phyloP scores from a whole-genome alignment of 2,888 invertebrate species.

The Ganaspis brasiliensis region DNA sequence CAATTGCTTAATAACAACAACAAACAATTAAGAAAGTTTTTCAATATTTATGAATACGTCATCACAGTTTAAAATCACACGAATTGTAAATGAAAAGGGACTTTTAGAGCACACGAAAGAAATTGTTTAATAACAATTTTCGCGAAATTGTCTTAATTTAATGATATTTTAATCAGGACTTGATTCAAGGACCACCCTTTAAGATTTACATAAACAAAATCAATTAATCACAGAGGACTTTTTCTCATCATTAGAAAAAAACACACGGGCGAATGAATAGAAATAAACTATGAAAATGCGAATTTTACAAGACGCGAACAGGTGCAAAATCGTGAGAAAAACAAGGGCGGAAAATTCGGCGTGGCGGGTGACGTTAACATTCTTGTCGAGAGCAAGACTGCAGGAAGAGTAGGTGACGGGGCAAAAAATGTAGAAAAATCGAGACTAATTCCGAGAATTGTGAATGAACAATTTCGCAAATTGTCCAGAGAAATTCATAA shows the following conservation, averaged over 20 bases:
- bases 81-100: neutral
- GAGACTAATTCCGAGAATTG: neutral
- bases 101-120: too few species aligned
- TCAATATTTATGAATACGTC: neutral
- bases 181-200: neutral
- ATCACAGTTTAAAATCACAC: neutral
- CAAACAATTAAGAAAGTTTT: neutral
- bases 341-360: constrained; percentile 40
- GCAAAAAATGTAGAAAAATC: constrained; percentile 16
- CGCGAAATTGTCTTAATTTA: too few species aligned
- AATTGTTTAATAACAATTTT: too few species aligned
- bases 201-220: constrained; percentile 17
- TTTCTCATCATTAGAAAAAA: neutral
- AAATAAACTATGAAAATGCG: neutral
- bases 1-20: neutral
- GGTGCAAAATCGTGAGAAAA: constrained; percentile 5
- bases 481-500: neutral
- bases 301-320: neutral
- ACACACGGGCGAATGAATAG: neutral
- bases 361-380: constrained; percentile 28
- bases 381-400: constrained; percentile 3
- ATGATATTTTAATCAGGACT: neutral
- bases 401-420: constrained; percentile 13
- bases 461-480: neutral
- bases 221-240: neutral